Evolutionary conservation across 2,113 vertebrate species (phyloP).

Genomic region (Cranoglanis bouderius): DNA sequence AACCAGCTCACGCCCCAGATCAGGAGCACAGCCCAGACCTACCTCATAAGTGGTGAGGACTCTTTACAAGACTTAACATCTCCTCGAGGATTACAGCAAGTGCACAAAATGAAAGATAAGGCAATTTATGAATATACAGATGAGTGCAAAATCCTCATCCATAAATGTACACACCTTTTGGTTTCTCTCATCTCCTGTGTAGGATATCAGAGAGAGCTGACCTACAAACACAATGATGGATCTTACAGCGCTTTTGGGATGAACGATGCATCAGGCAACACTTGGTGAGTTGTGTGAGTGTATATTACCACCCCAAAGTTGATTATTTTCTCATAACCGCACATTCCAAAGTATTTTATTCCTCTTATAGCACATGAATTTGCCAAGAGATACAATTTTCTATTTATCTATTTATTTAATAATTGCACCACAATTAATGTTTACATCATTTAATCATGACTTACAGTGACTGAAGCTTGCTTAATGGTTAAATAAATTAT

Average conservation of each 20-base stretch:
- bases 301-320: no score
- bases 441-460: no score
- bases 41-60: conserved; percentile 31
- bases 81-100: not conserved
- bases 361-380: no score
- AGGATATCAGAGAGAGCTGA: not conserved
- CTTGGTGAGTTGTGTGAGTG: conserved; percentile 75
- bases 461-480: no score
- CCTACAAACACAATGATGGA: not conserved
- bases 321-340: no score
- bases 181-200: not conserved
- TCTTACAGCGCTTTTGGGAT: conserved; percentile 20
- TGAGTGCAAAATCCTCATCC: not conserved
- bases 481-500: no score
- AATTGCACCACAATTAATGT: no score
- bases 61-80: not conserved
- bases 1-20: conserved; percentile 52
- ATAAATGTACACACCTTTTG: not conserved
- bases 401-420: no score
- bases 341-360: no score
- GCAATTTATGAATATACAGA: not conserved
- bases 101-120: not conserved
- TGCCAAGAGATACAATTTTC: no score
- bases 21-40: conserved; percentile 23
- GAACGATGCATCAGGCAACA: conserved; percentile 77